Base-by-base conservation (phyloP, 2,797 vertebrate species). In the Lutjanus argentimaculatus region DNA sequence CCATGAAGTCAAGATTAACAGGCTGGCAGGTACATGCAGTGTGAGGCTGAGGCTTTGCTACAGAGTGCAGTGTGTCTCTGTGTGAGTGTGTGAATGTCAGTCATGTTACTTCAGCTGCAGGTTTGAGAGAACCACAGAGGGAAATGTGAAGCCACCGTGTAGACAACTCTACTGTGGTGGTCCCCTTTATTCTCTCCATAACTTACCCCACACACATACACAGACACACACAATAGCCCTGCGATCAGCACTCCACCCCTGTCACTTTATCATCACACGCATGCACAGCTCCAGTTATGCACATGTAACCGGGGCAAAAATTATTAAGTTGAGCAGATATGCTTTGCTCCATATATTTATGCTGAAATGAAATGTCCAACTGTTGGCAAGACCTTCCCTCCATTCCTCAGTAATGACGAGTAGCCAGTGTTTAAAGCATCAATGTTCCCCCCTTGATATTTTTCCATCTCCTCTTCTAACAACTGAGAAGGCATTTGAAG, bases 141-240 rank as follows among this genome's bases (percentile, higher is more conserved):
- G 89, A 88, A 91, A 93, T 62, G 88, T 76, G 87, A 92, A 93
- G 91, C 91, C 89, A 83, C 85, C 78, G 48, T 87, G 89, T 89
- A 88, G 92, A 93, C 91, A 91, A 79, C 74, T 94, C 90, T 77
- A 89, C 91, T 75, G 86, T 11, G 93, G 92, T 94, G 93, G 94
- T 93, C 93, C 85, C 76, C 85, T 92, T 93, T 93, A 88, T 92
- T 94, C 88, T 91, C 72, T 82, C 84, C 72, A 72, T 76, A 88
- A 89, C 83, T 75, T 85, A 77, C 77, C 83, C 69, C 84, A 61
- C 82, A 72, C 83, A 76, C 67, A 82, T 48, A 67, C 69, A 76
- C 45, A 49, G 14, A 69, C 78, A 67, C 82, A 79, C 74, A 79
- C 72, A 75, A 68, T 75, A 85, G 79, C 74, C 74, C 61, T 85